Evolutionary conservation across 1,140 invertebrate species (phyloP).

Genomic region (Pristionchus pacificus): DNA sequence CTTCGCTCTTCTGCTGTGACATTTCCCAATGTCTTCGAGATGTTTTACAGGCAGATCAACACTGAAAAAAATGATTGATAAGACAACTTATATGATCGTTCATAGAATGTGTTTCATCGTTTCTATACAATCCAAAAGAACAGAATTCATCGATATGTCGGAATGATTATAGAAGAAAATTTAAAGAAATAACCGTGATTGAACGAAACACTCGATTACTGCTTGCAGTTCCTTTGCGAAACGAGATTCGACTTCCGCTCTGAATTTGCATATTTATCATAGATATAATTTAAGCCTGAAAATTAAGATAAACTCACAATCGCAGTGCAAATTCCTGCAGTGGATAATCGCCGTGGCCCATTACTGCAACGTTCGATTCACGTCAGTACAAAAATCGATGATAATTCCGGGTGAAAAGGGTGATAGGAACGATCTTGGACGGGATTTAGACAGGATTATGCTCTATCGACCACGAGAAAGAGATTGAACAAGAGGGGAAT

Average conservation of each 20-base stretch:
- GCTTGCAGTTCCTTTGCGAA: background rate
- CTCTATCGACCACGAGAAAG: too few species aligned
- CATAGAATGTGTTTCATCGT: background rate
- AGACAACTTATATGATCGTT: background rate
- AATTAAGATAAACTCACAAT: background rate
- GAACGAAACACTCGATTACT: background rate
- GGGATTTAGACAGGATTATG: too few species aligned
- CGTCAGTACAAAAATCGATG: too few species aligned
- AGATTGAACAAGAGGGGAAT: too few species aligned
- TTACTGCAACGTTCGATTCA: too few species aligned
- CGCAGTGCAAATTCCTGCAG: slow-evolving; percentile 1
- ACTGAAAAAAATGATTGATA: background rate
- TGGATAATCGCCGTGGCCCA: background rate
- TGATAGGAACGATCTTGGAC: too few species aligned
- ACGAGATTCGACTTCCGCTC: background rate
- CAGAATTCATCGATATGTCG: background rate
- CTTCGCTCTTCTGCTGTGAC: background rate
- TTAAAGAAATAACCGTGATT: background rate
- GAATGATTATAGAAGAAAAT: background rate
- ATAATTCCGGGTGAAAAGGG: too few species aligned
- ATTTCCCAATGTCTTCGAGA: background rate
- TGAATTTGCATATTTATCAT: background rate
- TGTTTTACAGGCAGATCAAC: background rate
- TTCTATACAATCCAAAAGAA: background rate
- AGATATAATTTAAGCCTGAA: background rate